Evolutionary conservation across 2,888 invertebrate species (phyloP), one percentile per base, ranked within the genome.

Genomic region (Watsonalla cultraria): DNA sequence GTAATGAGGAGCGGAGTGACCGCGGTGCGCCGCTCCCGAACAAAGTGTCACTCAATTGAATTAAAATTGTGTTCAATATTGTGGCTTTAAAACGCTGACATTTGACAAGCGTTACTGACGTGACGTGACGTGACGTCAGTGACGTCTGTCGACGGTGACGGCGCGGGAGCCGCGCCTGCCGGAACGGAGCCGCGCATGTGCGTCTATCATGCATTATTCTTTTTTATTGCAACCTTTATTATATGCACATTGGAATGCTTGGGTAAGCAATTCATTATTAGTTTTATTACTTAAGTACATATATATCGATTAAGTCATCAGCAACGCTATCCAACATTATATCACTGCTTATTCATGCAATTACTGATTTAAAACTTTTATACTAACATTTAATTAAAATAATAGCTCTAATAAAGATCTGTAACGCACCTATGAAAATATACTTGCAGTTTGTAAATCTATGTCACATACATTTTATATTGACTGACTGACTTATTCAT

Each of bases 71-170:
- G 42, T 78, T 78, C 78, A 82, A 84, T 84, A 80, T 78, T 79
- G 80, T 78, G 77, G 80, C 80, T 85, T 80, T 82, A 80, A 76
- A 85, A 74, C 61, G 82, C 75, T 81, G 82, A 80, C 84, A 77
- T 82, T 83, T 90, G 90, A 90, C 88, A 87, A 78, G 84, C 89
- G 86, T 84, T 76, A 74, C 84, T 81, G 87, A 87, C 84, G 75
- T 51, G 24, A 24, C 84, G 75, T 51, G 24, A 24, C 24, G 24
- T 71, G 70, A 65, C 64, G 70, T 62, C 55, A 60, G 61, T 55
- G 55, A 58, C 57, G 57, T 54, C 58, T 53, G 59, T 55, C 46
- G 55, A 54, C 62, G 59, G 56, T 55, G 65, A 61, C 60, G 60
- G 59, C 64, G 64, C 59, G 53, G 60, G 57, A 55, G 55, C 51